Evolutionary conservation across 2,888 invertebrate genomes (phyloP).

Genomic region (Drosophila prostipennis): DNA sequence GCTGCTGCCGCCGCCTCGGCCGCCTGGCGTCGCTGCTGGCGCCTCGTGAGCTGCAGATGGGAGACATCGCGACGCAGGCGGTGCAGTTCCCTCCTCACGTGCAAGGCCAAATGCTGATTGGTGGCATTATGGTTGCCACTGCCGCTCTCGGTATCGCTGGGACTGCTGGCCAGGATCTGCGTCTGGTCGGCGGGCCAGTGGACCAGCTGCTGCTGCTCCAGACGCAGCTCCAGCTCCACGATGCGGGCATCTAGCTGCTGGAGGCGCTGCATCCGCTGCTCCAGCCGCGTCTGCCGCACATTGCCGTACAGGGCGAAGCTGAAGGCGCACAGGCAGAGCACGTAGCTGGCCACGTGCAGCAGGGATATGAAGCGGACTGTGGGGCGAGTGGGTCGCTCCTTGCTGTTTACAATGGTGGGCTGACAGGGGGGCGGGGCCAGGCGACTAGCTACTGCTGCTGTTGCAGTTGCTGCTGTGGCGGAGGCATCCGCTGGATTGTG

Average conservation of each 20-base stretch:
- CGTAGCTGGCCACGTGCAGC: slow-evolving; percentile 82
- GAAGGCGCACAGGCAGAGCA: slow-evolving; percentile 83
- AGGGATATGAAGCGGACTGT: slow-evolving; percentile 75
- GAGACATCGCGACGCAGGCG: slow-evolving; percentile 84
- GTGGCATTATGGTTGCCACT: slow-evolving; percentile 32
- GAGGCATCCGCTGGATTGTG: slow-evolving; percentile 41
- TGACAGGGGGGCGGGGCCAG: slow-evolving; percentile 50
- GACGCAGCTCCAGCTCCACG: slow-evolving; percentile 79
- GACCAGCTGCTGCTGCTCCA: slow-evolving; percentile 74
- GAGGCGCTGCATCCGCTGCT: slow-evolving; percentile 81
- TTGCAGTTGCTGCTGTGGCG: slow-evolving; percentile 31
- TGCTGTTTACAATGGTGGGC: slow-evolving; percentile 45
- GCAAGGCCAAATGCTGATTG: slow-evolving; percentile 71
- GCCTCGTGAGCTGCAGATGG: slow-evolving; percentile 82
- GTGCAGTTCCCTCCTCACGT: slow-evolving; percentile 83
- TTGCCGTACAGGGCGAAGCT: slow-evolving; percentile 83
- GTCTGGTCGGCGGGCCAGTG: slow-evolving; percentile 70
- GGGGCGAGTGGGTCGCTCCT: slow-evolving; percentile 55
- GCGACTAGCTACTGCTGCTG: slow-evolving; percentile 49
- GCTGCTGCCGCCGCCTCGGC: slow-evolving; percentile 75
- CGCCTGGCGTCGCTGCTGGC: slow-evolving; percentile 82
- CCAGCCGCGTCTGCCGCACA: slow-evolving; percentile 82
- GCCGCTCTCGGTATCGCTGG: slow-evolving; percentile 31
- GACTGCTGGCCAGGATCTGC: slow-evolving; percentile 50
- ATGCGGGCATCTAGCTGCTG: slow-evolving; percentile 83